Conservation (phyloP, 1,140 invertebrate species). For the Ostrea edulis region DNA sequence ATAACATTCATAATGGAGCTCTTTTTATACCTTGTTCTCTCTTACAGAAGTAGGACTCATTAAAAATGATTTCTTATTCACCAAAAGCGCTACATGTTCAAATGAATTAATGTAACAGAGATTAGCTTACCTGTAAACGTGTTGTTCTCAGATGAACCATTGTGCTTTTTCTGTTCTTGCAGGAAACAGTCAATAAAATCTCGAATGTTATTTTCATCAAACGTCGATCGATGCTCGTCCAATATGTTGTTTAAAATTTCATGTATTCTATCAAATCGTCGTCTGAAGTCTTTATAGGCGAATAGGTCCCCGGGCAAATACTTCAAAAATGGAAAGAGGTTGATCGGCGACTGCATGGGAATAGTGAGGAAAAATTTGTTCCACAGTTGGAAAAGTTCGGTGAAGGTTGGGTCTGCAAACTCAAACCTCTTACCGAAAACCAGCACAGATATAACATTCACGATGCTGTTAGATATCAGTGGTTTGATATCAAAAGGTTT, state of each 20-base stretch:
- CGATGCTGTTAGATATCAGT: not conserved
- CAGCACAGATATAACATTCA: not conserved
- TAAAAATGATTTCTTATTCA: too few relatives aligned
- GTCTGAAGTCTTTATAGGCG: not conserved
- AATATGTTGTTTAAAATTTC: not conserved
- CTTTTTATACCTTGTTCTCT: too few relatives aligned
- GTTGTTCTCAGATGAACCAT: not conserved
- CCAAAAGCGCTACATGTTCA: too few relatives aligned
- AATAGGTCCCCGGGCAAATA: conserved; percentile 1
- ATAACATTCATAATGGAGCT: too few relatives aligned
- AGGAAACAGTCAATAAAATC: conserved; percentile 47
- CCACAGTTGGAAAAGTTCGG: not conserved
- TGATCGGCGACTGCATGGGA: not conserved
- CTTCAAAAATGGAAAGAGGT: not conserved
- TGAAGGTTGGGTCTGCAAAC: not conserved
- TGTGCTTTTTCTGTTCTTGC: not conserved
- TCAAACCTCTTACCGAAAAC: not conserved
- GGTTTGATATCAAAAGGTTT: not conserved
- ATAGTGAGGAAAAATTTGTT: not conserved
- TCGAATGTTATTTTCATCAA: conserved; percentile 41
- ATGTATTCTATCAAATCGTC: not conserved
- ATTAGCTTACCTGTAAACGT: conserved; percentile 37
- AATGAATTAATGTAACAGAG: too few relatives aligned
- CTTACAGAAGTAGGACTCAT: too few relatives aligned
- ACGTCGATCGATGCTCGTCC: conserved; percentile 9